Evolutionary conservation across 2,888 invertebrate species (phyloP).

Genomic region (Lamproptera curius): DNA sequence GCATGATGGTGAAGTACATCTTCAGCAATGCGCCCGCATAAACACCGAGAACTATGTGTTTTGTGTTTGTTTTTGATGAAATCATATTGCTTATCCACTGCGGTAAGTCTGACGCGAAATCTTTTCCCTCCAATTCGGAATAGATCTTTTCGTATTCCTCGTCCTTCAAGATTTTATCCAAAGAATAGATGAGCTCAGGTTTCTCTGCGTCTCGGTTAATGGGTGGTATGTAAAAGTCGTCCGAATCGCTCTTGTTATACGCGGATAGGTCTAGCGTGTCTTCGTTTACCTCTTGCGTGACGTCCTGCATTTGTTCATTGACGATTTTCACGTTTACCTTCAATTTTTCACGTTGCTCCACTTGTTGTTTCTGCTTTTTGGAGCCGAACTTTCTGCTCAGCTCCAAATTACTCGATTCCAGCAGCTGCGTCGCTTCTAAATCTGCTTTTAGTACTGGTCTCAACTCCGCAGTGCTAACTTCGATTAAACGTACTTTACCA

Average conservation of each 20-base stretch:
- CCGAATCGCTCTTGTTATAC: conserved; percentile 49
- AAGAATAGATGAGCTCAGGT: conserved; percentile 65
- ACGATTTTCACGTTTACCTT: conserved; percentile 78
- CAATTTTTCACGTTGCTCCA: conserved; percentile 79
- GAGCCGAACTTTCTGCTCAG: conserved; percentile 82
- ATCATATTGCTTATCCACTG: conserved; percentile 41
- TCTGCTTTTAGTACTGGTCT: conserved; percentile 43
- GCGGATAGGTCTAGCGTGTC: conserved; percentile 50
- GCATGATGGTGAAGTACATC: conserved; percentile 35
- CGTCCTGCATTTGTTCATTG: conserved; percentile 76
- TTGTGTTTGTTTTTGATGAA: conserved; percentile 22
- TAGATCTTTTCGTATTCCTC: conserved; percentile 54
- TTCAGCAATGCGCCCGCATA: conserved; percentile 50
- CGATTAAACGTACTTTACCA: conserved; percentile 57
- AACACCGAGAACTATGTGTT: conserved; percentile 43
- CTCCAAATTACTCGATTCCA: conserved; percentile 51
- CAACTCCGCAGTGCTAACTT: conserved; percentile 44
- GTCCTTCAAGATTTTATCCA: conserved; percentile 58
- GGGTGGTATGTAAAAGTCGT: conserved; percentile 67
- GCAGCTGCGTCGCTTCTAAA: conserved; percentile 29
- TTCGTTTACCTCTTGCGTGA: conserved; percentile 54
- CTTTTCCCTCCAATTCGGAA: conserved; percentile 45
- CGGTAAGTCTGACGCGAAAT: conserved; percentile 37
- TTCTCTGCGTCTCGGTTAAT: conserved; percentile 67
- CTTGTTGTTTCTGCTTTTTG: conserved; percentile 76